phyloP scores from a whole-genome alignment of 1,140 invertebrate genomes.

The Odontomachus brunneus region DNA sequence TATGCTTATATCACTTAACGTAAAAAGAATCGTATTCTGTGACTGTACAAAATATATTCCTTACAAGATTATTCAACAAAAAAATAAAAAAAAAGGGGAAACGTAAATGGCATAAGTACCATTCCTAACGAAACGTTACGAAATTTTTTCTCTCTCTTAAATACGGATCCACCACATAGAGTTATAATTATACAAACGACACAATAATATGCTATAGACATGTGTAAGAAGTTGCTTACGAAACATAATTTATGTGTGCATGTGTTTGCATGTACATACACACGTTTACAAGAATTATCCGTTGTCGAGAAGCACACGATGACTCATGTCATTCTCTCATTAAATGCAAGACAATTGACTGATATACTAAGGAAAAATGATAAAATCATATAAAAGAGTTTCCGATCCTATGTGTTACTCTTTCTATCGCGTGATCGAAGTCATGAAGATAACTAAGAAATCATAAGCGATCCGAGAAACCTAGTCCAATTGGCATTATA shows the following conservation, averaged over 20 bases:
- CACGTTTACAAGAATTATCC: conserved; percentile 41
- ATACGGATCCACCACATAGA: conserved; percentile 50
- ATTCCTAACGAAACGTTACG: conserved; percentile 54
- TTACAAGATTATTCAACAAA: conserved; percentile 36
- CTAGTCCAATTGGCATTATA: conserved; percentile 67
- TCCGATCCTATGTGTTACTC: conserved; percentile 31
- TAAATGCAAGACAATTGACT: conserved; percentile 66
- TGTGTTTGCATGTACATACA: background rate
- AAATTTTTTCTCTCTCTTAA: conserved; percentile 17
- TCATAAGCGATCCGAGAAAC: conserved; percentile 61
- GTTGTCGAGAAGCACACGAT: conserved; percentile 55
- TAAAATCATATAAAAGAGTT: conserved; percentile 42
- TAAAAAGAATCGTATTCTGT: conserved; percentile 22
- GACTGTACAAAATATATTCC: conserved; percentile 52
- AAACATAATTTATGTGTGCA: conserved; percentile 20
- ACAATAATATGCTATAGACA: conserved; percentile 32
- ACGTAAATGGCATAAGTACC: conserved; percentile 69
- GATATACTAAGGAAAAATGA: conserved; percentile 43
- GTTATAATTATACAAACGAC: conserved; percentile 37
- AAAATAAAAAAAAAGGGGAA: background rate
- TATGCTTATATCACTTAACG: conserved; percentile 10
- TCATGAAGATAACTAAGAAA: conserved; percentile 59
- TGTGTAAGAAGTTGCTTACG: conserved; percentile 29
- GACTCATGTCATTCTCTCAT: conserved; percentile 63
- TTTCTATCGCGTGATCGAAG: conserved; percentile 45